Evolutionary conservation across 2,797 vertebrate genomes (phyloP), one percentile per base, ranked within the genome.

Genomic region (Lemur catta): DNA sequence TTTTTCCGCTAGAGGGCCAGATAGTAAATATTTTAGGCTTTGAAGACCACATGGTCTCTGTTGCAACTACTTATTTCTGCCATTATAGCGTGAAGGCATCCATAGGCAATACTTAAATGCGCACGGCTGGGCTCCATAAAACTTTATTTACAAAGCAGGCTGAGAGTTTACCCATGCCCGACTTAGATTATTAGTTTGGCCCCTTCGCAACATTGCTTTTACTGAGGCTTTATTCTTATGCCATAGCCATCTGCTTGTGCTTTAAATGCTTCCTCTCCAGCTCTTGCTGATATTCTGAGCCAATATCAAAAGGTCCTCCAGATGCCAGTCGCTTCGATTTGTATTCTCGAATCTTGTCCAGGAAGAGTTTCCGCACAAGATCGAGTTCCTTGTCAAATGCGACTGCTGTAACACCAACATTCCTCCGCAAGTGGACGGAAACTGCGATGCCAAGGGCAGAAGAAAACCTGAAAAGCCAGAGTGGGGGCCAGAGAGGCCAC

Each of bases 321-420:
- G 98, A 43, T 50, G 98, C 91, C 98, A 98, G 98, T 98, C 98
- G 99, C 94, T 98, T 98, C 0, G 98, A 89, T 76, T 98, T 98
- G 94, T 99, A 99, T 33, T 98, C 98, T 46, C 98, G 99, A 87
- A 99, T 99, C 96, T 99, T 99, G 96, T 99, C 99, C 95, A 99
- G 2, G 67, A 99, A 99, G 24, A 99, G 98, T 95, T 99, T 99
- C 98, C 99, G 99, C 92, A 99, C 97, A 0, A 99, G 99, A 96
- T 99, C 99, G 4, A 99, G 98, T 79, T 99, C 99, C 95, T 98
- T 98, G 96, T 98, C 99, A 95, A 99, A 99, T 41, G 97, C 81
- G 6, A 99, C 55, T 0, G 99, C 99, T 0, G 99, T 99, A 78
- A 99, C 41, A 30, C 99, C 99, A 4, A 99, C 96, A 96, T 99